Evolutionary conservation across 2,888 invertebrate species (phyloP).

Genomic region (Ophraella communa): DNA sequence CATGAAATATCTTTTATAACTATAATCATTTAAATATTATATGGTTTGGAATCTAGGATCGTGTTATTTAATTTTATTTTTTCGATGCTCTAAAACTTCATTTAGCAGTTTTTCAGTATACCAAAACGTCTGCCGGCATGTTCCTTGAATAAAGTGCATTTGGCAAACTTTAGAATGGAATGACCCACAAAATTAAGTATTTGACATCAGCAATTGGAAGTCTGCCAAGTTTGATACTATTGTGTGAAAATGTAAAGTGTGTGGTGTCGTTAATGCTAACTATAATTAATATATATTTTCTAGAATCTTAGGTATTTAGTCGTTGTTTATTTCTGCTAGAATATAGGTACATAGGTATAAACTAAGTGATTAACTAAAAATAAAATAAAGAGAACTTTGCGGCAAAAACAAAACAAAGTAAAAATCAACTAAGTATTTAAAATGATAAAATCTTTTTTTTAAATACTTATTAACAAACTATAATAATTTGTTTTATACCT

Average conservation of each 20-base stretch:
- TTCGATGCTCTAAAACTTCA: too few relatives aligned
- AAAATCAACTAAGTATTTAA: background rate
- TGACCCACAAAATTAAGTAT: conserved; percentile 23
- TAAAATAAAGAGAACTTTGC: background rate
- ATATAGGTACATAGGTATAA: too few relatives aligned
- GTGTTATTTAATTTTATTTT: background rate
- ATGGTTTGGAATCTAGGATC: too few relatives aligned
- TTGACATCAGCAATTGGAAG: conserved; percentile 11
- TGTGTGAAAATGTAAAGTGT: conserved; percentile 11
- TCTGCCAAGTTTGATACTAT: conserved; percentile 11
- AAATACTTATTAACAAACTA: too few relatives aligned
- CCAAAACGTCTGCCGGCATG: background rate
- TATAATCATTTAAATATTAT: too few relatives aligned
- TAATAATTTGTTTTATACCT: too few relatives aligned
- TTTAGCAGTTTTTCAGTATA: background rate
- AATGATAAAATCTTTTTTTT: too few relatives aligned
- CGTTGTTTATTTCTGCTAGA: conserved; percentile 3
- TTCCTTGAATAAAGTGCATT: conserved; percentile 17
- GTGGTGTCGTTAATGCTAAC: conserved; percentile 6
- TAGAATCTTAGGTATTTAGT: conserved; percentile 6
- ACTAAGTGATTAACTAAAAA: background rate
- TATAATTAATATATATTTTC: background rate
- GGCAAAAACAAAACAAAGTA: background rate
- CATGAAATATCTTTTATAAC: too few relatives aligned
- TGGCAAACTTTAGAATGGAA: conserved; percentile 17